Base-by-base conservation (phyloP, 2,113 vertebrate species). In the Tragulus kanchil region DNA sequence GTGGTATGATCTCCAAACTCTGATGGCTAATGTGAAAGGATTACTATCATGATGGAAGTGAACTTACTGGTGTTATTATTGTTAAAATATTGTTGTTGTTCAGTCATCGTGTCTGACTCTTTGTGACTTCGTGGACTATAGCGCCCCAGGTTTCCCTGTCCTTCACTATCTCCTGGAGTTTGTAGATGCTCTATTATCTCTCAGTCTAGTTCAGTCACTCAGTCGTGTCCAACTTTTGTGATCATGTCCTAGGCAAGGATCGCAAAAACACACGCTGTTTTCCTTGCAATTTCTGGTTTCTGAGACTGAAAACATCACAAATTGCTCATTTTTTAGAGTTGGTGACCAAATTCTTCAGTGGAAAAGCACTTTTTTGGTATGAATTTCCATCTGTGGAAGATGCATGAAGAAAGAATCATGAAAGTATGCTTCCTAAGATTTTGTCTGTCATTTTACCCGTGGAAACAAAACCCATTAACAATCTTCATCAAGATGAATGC, bases 311-410 rank as follows among this genome's bases (percentile, higher is more conserved):
- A 62, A 54, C 16, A 56, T 75, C 42, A 85, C 62, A 78, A 42
- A 8, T 65, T 61, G 28, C 19, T 42, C 28, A 85, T 23, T 7
- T 87, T 86, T 95, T 67, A 36, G 8, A 36, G 45, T 67, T 83
- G 83, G 56, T 58, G 7, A 19, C 84, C 61, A 59, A 58, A 82
- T 71, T 96, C 25, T 61, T 90, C 45, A 94, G 52, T 45, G 17
- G 16, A 52, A 16, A 25, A 71, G 16, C 11, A 52, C 14, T 6
- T n/a, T 67, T 73, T 75, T 23, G 8, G 11, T 42, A 45, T 84
- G 42, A 65, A 15, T 96, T 91, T 79, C 42, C 75, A 45, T 17
- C 3, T 48, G 48, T 9, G 28, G 17, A 92, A 7, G 28, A 19
- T 11, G 8, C 65, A 3, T 78, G 81, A 71, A 65, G n/a, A 82